Conservation (phyloP, 2,888 invertebrate species). For the Drosophila putrida region DNA sequence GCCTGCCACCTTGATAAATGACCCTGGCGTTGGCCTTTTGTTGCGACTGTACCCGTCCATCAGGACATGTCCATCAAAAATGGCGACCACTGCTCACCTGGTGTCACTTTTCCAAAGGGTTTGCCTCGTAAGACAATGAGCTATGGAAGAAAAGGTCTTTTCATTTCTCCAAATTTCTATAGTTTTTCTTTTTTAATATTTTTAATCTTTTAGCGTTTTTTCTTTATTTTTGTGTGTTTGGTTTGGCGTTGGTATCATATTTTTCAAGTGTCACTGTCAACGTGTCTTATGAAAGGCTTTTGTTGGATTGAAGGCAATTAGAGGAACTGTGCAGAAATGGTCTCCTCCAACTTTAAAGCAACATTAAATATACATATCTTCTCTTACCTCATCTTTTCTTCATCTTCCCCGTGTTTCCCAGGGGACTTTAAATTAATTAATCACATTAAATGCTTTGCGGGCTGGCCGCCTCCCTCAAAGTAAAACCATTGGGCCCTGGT, state of each 20-base stretch:
- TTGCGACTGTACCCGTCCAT: constrained; percentile 54
- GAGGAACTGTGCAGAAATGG: constrained; percentile 28
- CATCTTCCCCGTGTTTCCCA: constrained; percentile 16
- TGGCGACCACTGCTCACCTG: constrained; percentile 54
- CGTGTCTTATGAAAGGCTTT: constrained; percentile 48
- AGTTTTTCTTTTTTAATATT: constrained; percentile 25
- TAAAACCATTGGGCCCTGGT: constrained; percentile 29
- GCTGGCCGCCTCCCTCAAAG: constrained; percentile 17
- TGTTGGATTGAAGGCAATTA: constrained; percentile 58
- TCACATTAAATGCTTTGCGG: constrained; percentile 70
- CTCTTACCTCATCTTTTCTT: background rate
- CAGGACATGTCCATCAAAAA: constrained; percentile 43
- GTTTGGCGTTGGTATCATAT: constrained; percentile 38
- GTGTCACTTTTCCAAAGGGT: constrained; percentile 59
- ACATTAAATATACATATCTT: constrained; percentile 24
- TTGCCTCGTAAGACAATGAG: constrained; percentile 16
- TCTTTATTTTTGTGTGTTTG: background rate
- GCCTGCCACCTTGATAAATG: constrained; percentile 65
- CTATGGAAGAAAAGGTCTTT: constrained; percentile 24
- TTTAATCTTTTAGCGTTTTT: constrained; percentile 16
- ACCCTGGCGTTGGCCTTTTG: constrained; percentile 37
- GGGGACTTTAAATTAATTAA: constrained; percentile 72
- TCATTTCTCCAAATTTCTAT: constrained; percentile 38
- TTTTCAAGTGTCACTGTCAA: constrained; percentile 74
- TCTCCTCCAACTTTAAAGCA: constrained; percentile 21